Percentiles rank a stretch among this genome's conserved stretches.
Conservation (phyloP, 2,888 invertebrate genomes). For the Meganola albula region DNA sequence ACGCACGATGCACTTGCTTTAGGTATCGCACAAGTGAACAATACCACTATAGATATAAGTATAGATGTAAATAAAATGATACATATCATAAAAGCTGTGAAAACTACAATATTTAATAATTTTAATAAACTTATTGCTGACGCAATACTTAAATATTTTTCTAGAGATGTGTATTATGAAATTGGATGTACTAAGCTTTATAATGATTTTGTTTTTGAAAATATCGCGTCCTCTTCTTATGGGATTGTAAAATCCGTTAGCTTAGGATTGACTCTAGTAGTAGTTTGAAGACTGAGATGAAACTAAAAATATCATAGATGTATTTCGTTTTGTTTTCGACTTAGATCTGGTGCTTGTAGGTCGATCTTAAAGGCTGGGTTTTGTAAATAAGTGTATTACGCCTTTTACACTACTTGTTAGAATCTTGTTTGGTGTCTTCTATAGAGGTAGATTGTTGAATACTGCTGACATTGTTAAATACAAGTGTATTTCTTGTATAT, state of each 20-base stretch:
- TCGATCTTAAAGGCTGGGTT: slow-evolving; percentile 76
- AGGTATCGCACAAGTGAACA: slow-evolving; percentile 56
- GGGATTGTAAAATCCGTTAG: slow-evolving; percentile 73
- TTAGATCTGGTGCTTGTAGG: slow-evolving; percentile 78
- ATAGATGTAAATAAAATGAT: slow-evolving; percentile 66
- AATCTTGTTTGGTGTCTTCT: slow-evolving; percentile 36
- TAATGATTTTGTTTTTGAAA: slow-evolving; percentile 64
- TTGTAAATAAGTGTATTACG: slow-evolving; percentile 72
- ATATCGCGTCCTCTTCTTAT: slow-evolving; percentile 76
- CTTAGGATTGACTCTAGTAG: slow-evolving; percentile 74
- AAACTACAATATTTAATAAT: slow-evolving; percentile 75
- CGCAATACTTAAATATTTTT: slow-evolving; percentile 76
- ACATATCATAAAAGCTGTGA: slow-evolving; percentile 77
- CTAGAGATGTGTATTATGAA: slow-evolving; percentile 74
- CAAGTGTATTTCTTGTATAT: slow-evolving; percentile 7
- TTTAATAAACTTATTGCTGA: slow-evolving; percentile 71
- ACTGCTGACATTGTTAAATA: slow-evolving; percentile 38
- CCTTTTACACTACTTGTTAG: slow-evolving; percentile 71
- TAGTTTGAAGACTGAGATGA: slow-evolving; percentile 75
- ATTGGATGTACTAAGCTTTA: slow-evolving; percentile 71
- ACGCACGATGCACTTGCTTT: slow-evolving; percentile 70
- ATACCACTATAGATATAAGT: slow-evolving; percentile 57
- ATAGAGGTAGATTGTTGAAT: slow-evolving; percentile 31
- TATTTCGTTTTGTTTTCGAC: slow-evolving; percentile 72
- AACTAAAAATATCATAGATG: slow-evolving; percentile 74